phyloP scores from a whole-genome alignment of 2,113 vertebrate genomes.

The Calonectris borealis region DNA sequence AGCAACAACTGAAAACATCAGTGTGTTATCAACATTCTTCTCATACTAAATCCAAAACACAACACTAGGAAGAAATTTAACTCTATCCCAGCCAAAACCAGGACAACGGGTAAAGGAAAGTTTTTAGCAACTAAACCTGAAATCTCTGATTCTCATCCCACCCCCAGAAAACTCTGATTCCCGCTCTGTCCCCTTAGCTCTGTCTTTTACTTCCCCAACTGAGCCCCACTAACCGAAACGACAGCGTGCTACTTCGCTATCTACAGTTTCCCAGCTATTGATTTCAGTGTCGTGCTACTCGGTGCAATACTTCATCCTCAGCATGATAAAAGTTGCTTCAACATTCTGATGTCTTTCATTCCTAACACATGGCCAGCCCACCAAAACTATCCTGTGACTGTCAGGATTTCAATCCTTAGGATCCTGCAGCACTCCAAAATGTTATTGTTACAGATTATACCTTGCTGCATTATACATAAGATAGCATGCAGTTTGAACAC shows the following conservation, averaged over 20 bases:
- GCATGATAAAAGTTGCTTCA: background rate
- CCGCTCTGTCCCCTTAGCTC: background rate
- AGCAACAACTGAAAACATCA: too few species aligned
- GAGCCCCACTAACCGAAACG: background rate
- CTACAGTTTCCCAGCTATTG: background rate
- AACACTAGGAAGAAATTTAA: too few species aligned
- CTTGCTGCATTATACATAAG: background rate
- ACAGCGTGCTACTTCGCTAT: background rate
- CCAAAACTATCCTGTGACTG: background rate
- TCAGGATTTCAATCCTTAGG: background rate
- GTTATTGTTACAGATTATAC: background rate
- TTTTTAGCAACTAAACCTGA: background rate
- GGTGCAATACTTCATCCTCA: background rate
- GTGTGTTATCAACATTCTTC: too few species aligned
- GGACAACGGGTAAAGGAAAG: background rate
- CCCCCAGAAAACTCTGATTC: background rate
- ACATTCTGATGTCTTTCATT: background rate
- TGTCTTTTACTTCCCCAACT: background rate
- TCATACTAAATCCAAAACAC: too few species aligned
- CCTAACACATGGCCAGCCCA: background rate
- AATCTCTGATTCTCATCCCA: background rate
- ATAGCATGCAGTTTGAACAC: background rate
- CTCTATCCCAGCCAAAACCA: too few species aligned
- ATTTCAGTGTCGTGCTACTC: background rate
- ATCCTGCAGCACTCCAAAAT: background rate